Evolutionary conservation across 2,888 invertebrate genomes (phyloP).

Genomic region (Drosophila macrospina): DNA sequence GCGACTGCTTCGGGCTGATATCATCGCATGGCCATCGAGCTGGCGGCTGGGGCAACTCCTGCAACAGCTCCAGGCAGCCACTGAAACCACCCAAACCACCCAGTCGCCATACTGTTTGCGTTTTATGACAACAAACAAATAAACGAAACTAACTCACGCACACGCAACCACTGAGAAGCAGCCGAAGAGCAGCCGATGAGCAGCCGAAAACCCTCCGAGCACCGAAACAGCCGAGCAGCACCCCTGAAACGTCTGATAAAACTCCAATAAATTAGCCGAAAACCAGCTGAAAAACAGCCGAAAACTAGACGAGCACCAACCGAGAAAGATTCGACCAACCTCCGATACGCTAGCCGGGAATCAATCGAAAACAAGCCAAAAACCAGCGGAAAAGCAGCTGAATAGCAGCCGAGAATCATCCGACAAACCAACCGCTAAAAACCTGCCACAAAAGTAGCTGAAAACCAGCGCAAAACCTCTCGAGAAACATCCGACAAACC

Average conservation of each 20-base stretch:
- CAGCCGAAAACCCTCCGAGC: background rate
- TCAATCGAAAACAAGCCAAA: no score
- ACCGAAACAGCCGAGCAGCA: no score
- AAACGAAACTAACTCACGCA: conserved; percentile 41
- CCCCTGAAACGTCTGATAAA: background rate
- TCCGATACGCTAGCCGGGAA: no score
- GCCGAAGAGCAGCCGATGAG: background rate
- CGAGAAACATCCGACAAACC: no score
- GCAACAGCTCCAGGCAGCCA: no score
- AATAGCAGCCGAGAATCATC: background rate
- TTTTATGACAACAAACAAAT: conserved; percentile 62
- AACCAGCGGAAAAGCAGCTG: background rate
- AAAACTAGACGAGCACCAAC: background rate
- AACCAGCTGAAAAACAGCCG: background rate
- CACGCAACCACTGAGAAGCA: conserved; percentile 17
- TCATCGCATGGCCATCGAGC: conserved; percentile 55
- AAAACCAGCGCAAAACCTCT: no score
- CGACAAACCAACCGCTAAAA: conserved; percentile 2
- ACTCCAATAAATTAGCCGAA: no score
- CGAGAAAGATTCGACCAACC: background rate
- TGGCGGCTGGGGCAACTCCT: no score
- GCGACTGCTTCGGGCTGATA: conserved; percentile 49
- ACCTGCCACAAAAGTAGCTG: no score
- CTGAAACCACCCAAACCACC: conserved; percentile 2
- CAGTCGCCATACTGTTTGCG: conserved; percentile 48